These are phyloP conservation scores for Casuarius casuarius DNA, from an alignment of 2,113 vertebrate genomes.

Conservation along the genomic window DNA sequence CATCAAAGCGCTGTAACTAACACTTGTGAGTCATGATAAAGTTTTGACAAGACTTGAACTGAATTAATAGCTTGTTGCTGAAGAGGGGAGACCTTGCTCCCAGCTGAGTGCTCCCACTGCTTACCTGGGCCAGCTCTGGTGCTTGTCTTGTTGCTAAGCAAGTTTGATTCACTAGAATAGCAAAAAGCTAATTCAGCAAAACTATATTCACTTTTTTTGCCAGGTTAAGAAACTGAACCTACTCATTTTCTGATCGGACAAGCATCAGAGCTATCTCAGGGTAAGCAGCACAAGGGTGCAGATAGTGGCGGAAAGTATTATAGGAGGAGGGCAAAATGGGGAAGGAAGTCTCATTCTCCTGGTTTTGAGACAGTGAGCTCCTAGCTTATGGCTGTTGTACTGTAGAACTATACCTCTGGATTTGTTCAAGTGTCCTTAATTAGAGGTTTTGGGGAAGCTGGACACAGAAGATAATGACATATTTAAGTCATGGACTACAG, in stretches of 20 bases:
- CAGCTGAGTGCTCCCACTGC: not conserved
- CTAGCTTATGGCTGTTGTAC: not conserved
- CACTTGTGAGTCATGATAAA: not conserved
- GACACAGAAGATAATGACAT: not conserved
- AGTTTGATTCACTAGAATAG: slow-evolving; percentile 21
- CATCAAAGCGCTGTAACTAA: not conserved
- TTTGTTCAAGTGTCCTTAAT: not conserved
- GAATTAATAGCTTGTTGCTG: not conserved
- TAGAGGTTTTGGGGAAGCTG: not conserved
- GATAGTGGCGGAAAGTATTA: not conserved
- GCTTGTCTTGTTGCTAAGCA: slow-evolving; percentile 39
- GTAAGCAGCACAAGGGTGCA: slow-evolving; percentile 27
- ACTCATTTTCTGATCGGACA: slow-evolving; percentile 37
- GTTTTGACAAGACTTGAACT: not conserved
- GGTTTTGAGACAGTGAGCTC: not conserved
- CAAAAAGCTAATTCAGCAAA: slow-evolving; percentile 20
- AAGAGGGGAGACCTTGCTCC: not conserved
- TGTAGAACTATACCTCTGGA: not conserved
- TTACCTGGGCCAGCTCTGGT: slow-evolving; percentile 64
- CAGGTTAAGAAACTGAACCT: slow-evolving; percentile 53
- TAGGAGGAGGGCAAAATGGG: not conserved
- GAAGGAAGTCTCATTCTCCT: not conserved
- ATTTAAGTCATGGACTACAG: not conserved
- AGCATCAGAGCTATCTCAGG: slow-evolving; percentile 56
- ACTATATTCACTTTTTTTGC: slow-evolving; percentile 28